Conservation (phyloP, 2,888 invertebrate genomes). For the Lysandra coridon region DNA sequence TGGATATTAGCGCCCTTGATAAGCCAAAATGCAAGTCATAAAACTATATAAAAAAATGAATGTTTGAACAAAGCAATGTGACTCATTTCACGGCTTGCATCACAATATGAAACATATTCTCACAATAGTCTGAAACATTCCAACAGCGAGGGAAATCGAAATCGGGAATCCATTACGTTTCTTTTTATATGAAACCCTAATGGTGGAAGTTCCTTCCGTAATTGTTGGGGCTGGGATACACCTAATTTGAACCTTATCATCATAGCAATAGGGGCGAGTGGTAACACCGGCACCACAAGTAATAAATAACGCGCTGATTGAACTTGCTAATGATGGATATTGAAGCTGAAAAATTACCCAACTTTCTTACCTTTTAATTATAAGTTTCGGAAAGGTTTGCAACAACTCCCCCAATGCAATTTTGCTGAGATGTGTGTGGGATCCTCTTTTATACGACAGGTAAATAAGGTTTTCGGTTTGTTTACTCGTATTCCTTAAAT, state of each 20-base stretch:
- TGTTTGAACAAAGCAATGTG: neutral
- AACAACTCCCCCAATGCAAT: neutral
- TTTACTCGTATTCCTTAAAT: too few species aligned
- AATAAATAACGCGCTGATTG: constrained; percentile 80
- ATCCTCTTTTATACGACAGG: neutral
- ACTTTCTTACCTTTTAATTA: constrained; percentile 10
- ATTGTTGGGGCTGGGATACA: constrained; percentile 74
- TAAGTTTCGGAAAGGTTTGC: neutral
- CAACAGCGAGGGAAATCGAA: constrained; percentile 60
- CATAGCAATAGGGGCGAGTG: neutral
- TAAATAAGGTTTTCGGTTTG: neutral
- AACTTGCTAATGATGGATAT: constrained; percentile 78
- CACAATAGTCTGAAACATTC: constrained; percentile 35
- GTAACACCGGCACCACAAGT: constrained; percentile 46
- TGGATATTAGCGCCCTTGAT: neutral
- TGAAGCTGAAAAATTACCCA: constrained; percentile 22
- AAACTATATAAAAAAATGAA: neutral
- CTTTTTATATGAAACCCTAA: constrained; percentile 76
- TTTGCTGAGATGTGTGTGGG: neutral
- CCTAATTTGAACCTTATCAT: neutral
- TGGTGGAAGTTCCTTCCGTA: constrained; percentile 74
- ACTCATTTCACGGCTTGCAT: neutral
- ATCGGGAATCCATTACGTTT: constrained; percentile 72
- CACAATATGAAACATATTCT: neutral
- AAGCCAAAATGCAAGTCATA: neutral